Evolutionary conservation across 1,140 invertebrate genomes (phyloP), one percentile per base, ranked within the genome.

Genomic region (Trinorchestia longiramus): DNA sequence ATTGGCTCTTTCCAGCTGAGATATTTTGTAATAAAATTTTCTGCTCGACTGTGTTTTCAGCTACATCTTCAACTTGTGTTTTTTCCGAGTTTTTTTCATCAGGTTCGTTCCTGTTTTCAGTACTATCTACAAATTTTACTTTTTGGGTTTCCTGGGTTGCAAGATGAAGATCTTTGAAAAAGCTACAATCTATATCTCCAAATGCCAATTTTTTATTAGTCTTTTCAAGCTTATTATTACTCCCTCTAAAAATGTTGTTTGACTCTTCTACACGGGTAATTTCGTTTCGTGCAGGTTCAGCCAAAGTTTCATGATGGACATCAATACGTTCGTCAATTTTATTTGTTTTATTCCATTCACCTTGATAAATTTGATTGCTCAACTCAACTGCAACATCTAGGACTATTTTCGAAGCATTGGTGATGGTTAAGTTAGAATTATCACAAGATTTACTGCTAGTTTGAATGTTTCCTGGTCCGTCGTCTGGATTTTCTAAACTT

Each of bases 101-200:
- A 77, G 62, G 15, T 23, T 19, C 62, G 62, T 28, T 36, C 28
- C 36, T 77, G 11, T 77, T 36, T 28, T 77, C 1, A 77, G 8
- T 3, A 36, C 36, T 77, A 36, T 23, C 62, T 23, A 77, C 28
- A 28, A 77, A 77, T 28, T 77, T 77, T 77, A 15, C 62, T 23
- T 77, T 36, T 36, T 77, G 62, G 62, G 15, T 77, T 19, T 23
- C 11, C 36, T 77, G 11, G 11, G 62, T 77, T 77, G 62, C 1
- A 77, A 77, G 88, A 42, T 90, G 88, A 15, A 90, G 43, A 94
- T 94, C 43, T 44, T 94, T 94, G 19, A 44, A 45, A n/a, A 94
- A 94, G 47, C 92, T 94, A 40, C 92, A 94, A 40, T 94, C 92
- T 6, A 94, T 94, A 47, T 94, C 92, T 94, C 92, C 23, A 47